phyloP scores from a whole-genome alignment of 2,888 invertebrate genomes.

The Calameuta idolon region DNA sequence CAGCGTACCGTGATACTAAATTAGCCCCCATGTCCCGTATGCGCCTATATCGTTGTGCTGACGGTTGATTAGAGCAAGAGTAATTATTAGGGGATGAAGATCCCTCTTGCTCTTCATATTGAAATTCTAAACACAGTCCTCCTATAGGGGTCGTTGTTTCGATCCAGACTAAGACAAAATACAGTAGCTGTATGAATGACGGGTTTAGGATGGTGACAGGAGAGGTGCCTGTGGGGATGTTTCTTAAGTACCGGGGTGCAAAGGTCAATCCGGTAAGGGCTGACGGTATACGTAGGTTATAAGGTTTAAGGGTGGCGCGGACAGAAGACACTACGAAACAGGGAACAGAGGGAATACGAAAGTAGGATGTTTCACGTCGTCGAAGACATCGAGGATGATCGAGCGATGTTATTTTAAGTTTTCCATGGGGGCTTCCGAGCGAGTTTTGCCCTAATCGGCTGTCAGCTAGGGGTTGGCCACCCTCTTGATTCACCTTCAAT shows the following conservation, averaged over 20 bases:
- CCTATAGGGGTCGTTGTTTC: not conserved
- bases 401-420: slow-evolving; percentile 67
- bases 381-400: slow-evolving; percentile 60
- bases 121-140: not conserved
- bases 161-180: not conserved
- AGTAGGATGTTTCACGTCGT: slow-evolving; percentile 53
- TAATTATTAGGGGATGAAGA: not conserved
- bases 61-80: not conserved
- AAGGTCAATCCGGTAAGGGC: not conserved
- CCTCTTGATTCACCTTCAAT: slow-evolving; percentile 29
- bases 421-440: slow-evolving; percentile 61
- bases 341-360: slow-evolving; percentile 50
- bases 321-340: slow-evolving; percentile 13
- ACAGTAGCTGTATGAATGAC: not conserved
- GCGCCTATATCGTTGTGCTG: not conserved
- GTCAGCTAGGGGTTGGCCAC: slow-evolving; percentile 48
- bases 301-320: not conserved
- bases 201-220: not conserved
- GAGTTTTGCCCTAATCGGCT: slow-evolving; percentile 64
- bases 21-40: not conserved
- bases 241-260: not conserved
- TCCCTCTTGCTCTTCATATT: not conserved
- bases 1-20: not conserved
- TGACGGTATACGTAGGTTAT: not conserved
- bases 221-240: not conserved